phyloP scores from a whole-genome alignment of 2,113 vertebrate genomes.

The Nannospalax galili region DNA sequence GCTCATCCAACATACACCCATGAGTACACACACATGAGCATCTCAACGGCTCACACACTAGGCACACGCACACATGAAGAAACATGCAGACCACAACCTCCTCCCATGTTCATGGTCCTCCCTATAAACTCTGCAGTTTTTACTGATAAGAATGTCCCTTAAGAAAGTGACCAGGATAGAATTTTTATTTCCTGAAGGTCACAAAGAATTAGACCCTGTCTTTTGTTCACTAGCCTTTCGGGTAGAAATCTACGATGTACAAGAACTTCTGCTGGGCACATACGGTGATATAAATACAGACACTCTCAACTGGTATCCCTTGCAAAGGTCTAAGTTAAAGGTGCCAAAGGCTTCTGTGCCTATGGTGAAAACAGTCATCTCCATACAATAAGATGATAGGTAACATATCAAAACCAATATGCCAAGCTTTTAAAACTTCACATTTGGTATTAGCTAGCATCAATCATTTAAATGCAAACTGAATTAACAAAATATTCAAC shows the following conservation, averaged over 20 bases:
- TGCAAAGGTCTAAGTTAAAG: constrained; percentile 50
- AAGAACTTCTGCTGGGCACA: constrained; percentile 60
- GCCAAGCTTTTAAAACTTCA: constrained; percentile 71
- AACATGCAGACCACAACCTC: too few species aligned
- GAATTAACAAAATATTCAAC: constrained; percentile 86
- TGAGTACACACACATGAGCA: background rate
- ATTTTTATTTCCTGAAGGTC: background rate
- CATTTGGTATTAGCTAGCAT: constrained; percentile 69
- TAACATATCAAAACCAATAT: constrained; percentile 62
- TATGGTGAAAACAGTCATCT: constrained; percentile 59
- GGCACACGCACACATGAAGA: background rate
- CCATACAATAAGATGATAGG: constrained; percentile 25
- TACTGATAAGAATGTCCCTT: background rate
- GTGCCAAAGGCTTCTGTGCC: constrained; percentile 48
- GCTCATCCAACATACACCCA: background rate
- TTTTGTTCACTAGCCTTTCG: background rate
- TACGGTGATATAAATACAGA: accelerated
- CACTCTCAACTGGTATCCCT: background rate
- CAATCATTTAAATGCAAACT: constrained; percentile 84
- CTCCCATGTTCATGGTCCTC: background rate
- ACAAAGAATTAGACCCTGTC: accelerated
- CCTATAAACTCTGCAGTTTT: background rate
- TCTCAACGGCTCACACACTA: background rate
- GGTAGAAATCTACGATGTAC: constrained; percentile 47
- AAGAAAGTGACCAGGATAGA: background rate